phyloP scores from a whole-genome alignment of 1,140 invertebrate genomes.

The Drosophila orosa region DNA sequence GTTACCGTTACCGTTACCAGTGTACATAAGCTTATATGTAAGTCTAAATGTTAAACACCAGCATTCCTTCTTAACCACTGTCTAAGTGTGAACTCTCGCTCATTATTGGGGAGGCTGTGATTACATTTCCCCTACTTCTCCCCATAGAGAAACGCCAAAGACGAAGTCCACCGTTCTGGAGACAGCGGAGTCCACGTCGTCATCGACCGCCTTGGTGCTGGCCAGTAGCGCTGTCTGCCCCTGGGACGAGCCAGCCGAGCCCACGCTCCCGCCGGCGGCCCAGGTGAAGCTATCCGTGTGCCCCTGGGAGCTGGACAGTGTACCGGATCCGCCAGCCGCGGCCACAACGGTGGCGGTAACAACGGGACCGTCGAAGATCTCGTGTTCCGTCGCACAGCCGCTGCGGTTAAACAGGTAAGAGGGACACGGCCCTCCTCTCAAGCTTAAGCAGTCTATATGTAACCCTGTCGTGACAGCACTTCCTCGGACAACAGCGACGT shows the following conservation, averaged over 20 bases:
- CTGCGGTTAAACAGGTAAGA: conserved; percentile 63
- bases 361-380: conserved; percentile 13
- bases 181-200: conserved; percentile 85
- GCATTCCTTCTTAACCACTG: conserved; percentile 37
- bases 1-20: conserved; percentile 26
- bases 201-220: conserved; percentile 65
- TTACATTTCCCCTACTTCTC: not conserved
- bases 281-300: conserved; percentile 67
- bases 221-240: conserved; percentile 88
- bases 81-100: conserved; percentile 30
- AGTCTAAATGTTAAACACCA: conserved; percentile 38
- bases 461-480: conserved; percentile 84
- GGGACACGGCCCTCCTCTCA: no score
- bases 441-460: not conserved
- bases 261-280: conserved; percentile 22
- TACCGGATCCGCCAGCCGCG: conserved; percentile 4
- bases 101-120: no score
- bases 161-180: conserved; percentile 69
- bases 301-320: conserved; percentile 68
- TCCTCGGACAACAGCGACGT: conserved; percentile 89
- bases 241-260: conserved; percentile 85
- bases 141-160: conserved; percentile 66
- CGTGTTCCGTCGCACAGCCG: conserved; percentile 23
- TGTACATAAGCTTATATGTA: conserved; percentile 42
- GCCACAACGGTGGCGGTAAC: not conserved